Conservation (phyloP, 2,888 invertebrate species). For the Thymelicus lineola region DNA sequence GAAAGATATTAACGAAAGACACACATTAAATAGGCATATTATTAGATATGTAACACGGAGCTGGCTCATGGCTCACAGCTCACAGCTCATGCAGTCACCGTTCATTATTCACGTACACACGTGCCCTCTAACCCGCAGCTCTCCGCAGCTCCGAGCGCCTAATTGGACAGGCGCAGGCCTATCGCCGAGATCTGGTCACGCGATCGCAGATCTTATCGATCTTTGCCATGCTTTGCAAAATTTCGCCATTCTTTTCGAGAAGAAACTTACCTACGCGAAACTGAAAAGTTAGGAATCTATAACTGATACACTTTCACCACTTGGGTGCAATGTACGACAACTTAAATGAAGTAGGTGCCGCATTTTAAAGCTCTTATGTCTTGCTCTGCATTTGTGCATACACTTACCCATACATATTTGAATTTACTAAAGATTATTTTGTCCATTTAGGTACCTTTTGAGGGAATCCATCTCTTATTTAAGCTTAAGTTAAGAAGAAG, state of each 20-base stretch:
- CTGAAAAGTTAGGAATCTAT: not conserved
- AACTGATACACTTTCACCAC: not conserved
- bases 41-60: conserved; percentile 7
- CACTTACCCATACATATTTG: too few relatives aligned
- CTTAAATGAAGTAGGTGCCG: too few relatives aligned
- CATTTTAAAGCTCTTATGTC: too few relatives aligned
- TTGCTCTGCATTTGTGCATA: too few relatives aligned
- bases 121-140: conserved; percentile 7
- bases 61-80: too few relatives aligned
- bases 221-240: conserved; percentile 1
- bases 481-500: too few relatives aligned
- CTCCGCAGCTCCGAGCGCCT: conserved; percentile 7
- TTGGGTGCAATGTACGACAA: not conserved
- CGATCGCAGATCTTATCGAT: conserved; percentile 31
- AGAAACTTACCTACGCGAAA: too few relatives aligned
- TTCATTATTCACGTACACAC: conserved; percentile 29
- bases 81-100: conserved; percentile 14
- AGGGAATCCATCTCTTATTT: too few relatives aligned
- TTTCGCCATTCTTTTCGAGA: conserved; percentile 7
- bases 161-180: conserved; percentile 27
- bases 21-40: too few relatives aligned
- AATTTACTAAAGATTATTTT: too few relatives aligned
- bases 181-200: conserved; percentile 32
- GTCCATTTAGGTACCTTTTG: too few relatives aligned
- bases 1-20: too few relatives aligned